Percentiles rank a stretch among this genome's conserved stretches.
phyloP scores from a whole-genome alignment of 2,888 invertebrate species.

The Papilio elwesi region DNA sequence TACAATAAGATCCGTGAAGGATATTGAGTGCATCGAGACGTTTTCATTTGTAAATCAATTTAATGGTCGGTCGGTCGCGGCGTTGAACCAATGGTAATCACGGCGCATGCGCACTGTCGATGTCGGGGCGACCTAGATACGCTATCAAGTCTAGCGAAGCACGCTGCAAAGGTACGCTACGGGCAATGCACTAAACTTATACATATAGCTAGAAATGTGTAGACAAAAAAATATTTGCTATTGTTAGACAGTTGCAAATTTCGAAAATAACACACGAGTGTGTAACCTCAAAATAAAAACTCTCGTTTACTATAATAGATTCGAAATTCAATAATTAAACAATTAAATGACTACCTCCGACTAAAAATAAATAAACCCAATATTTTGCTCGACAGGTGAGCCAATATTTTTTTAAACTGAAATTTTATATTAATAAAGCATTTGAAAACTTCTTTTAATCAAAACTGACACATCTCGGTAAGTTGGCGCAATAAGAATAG shows the following conservation, averaged over 20 bases:
- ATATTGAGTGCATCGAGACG: neutral
- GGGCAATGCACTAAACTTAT: conserved; percentile 1
- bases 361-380: neutral
- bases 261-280: neutral
- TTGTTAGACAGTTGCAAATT: neutral
- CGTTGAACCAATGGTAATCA: conserved; percentile 16
- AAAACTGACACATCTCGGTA: conserved; percentile 7
- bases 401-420: neutral
- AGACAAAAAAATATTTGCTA: neutral
- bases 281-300: conserved; percentile 7
- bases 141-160: conserved; percentile 23
- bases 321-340: neutral
- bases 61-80: conserved; percentile 1
- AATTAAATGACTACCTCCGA: neutral
- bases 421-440: neutral
- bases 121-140: conserved; percentile 33
- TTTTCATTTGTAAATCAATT: conserved; percentile 29
- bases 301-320: neutral
- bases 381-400: neutral
- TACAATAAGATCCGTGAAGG: too few relatives aligned
- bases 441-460: neutral
- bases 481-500: conserved; percentile 3
- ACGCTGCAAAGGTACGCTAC: conserved; percentile 2
- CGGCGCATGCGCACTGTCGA: conserved; percentile 32
- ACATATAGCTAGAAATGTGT: neutral